Percentiles rank a stretch among this genome's conserved stretches.
Conservation (phyloP, 2,113 vertebrate species). For the Amblyornis subalaris region DNA sequence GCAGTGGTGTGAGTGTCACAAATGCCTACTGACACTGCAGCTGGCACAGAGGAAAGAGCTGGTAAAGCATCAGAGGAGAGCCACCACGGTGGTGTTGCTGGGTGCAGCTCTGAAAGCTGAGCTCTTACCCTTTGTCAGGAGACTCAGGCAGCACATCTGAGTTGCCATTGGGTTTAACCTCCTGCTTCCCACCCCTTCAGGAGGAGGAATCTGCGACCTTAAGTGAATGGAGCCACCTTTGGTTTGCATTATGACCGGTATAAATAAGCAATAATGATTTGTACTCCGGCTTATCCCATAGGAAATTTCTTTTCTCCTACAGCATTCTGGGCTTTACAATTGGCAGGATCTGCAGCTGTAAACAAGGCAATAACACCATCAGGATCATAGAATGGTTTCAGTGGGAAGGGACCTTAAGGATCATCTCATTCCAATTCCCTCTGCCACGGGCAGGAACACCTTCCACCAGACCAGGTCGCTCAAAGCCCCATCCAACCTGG, state of each 20-base stretch:
- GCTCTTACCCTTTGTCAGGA: neutral
- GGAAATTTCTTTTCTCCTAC: neutral
- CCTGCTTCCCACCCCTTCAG: neutral
- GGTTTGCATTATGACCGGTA: neutral
- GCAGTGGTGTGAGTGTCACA: neutral
- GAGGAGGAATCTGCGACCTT: neutral
- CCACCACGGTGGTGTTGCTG: neutral
- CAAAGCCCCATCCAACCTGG: neutral
- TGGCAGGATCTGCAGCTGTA: neutral
- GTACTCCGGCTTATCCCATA: neutral
- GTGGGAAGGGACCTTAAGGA: neutral
- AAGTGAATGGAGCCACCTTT: neutral
- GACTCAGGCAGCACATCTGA: neutral
- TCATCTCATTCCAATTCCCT: fast-evolving
- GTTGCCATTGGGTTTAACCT: neutral
- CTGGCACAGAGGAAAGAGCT: neutral
- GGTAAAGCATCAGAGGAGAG: neutral
- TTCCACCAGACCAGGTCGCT: neutral
- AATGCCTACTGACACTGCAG: neutral
- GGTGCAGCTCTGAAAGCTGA: neutral
- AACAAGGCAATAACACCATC: neutral
- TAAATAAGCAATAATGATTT: neutral
- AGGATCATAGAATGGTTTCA: neutral
- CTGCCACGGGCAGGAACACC: neutral
- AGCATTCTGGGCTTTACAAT: neutral